Conservation (phyloP, 2,797 vertebrate species). For the Onychomys torridus region DNA sequence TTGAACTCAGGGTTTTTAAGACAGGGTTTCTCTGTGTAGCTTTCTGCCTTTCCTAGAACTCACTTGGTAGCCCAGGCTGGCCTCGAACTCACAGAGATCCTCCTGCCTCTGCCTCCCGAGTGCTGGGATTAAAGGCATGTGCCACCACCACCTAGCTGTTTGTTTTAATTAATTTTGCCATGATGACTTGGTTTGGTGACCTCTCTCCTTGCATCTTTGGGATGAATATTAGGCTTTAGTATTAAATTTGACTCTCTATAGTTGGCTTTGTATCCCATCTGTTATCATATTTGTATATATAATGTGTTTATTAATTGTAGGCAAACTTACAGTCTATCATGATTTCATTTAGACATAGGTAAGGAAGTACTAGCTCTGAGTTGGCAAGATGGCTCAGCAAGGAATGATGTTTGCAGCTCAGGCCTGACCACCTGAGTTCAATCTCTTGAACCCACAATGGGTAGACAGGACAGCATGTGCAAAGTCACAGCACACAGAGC, state of each 20-base stretch:
- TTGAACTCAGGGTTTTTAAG: too few species aligned
- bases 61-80: too few species aligned
- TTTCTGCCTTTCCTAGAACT: too few species aligned
- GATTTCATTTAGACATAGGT: background rate
- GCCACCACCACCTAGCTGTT: too few species aligned
- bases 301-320: background rate
- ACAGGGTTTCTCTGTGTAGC: too few species aligned
- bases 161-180: background rate
- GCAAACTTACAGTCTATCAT: background rate
- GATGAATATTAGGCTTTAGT: background rate
- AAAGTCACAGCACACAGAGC: background rate
- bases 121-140: too few species aligned
- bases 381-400: background rate
- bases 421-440: background rate
- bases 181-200: background rate
- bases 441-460: background rate
- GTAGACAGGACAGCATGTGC: background rate
- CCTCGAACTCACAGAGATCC: too few species aligned
- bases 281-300: background rate
- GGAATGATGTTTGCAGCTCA: background rate
- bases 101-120: too few species aligned
- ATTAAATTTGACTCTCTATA: background rate
- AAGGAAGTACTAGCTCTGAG: background rate
- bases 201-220: background rate
- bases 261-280: background rate